phyloP scores from a whole-genome alignment of 2,113 vertebrate species.

The Eira barbara region DNA sequence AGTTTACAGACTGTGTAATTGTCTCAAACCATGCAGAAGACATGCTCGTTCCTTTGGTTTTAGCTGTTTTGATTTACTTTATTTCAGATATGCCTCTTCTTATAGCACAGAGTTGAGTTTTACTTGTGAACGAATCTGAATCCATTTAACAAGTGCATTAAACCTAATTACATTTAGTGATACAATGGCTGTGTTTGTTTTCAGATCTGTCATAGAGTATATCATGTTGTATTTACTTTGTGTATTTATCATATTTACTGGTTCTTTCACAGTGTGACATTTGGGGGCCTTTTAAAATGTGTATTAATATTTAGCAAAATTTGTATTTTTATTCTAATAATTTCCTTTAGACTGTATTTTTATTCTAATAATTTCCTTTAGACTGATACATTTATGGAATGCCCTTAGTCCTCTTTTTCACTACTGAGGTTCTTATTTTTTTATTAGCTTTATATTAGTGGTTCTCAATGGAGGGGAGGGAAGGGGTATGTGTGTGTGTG shows the following conservation, averaged over 20 bases:
- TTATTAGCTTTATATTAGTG: not conserved
- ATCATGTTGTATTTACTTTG: not conserved
- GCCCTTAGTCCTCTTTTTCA: not conserved
- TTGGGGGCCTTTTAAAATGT: not conserved
- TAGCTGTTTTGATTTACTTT: not conserved
- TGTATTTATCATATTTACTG: not conserved
- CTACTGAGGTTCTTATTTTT: not conserved
- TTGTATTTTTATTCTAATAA: not conserved
- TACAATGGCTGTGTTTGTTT: not conserved
- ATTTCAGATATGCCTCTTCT: not conserved
- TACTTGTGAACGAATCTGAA: not conserved
- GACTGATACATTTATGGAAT: not conserved
- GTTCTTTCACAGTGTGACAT: not conserved
- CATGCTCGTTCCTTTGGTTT: not conserved
- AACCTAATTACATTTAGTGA: not conserved
- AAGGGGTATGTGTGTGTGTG: not conserved
- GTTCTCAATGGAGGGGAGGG: not conserved
- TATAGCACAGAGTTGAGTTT: not conserved
- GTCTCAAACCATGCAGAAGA: not conserved
- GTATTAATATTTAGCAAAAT: not conserved
- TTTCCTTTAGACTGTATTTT: not conserved
- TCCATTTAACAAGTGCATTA: not conserved
- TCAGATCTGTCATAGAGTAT: not conserved
- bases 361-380: not conserved
- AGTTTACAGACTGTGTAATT: not conserved